These are phyloP conservation scores for Oligia fasciuncula DNA, from an alignment of 2,888 invertebrate species.

Conservation along the genomic window DNA sequence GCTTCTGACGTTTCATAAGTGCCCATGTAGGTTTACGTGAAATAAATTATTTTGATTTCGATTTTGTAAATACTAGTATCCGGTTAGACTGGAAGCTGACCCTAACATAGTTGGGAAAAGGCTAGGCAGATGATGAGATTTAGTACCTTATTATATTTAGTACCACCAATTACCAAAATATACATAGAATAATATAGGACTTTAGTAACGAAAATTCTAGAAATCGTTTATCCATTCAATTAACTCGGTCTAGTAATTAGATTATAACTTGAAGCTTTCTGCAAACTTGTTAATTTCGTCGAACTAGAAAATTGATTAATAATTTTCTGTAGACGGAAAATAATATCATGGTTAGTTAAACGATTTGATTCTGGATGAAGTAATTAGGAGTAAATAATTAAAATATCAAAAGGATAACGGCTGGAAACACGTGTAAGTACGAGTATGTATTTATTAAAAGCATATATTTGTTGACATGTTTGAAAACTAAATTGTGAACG, in stretches of 20 bases:
- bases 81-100: not conserved
- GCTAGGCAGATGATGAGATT: too few species aligned
- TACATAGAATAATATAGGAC: not conserved
- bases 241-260: constrained; percentile 31
- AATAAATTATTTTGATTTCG: too few species aligned
- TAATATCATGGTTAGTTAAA: constrained; percentile 39
- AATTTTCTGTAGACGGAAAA: constrained; percentile 38
- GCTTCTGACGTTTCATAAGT: too few species aligned
- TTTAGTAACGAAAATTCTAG: not conserved
- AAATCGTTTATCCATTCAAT: constrained; percentile 33
- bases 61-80: not conserved
- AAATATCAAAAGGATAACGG: constrained; percentile 20
- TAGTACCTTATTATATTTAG: too few species aligned
- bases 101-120: too few species aligned
- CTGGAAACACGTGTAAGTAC: not conserved
- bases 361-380: constrained; percentile 28
- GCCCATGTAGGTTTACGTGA: too few species aligned
- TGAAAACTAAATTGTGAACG: not conserved
- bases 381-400: constrained; percentile 2
- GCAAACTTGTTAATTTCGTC: constrained; percentile 43
- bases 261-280: constrained; percentile 36
- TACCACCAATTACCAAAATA: not conserved
- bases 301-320: constrained; percentile 42
- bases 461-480: not conserved
- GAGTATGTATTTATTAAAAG: not conserved